Evolutionary conservation across 2,888 invertebrate genomes (phyloP), one percentile per base, ranked within the genome.

Genomic region (Hyles lineata): DNA sequence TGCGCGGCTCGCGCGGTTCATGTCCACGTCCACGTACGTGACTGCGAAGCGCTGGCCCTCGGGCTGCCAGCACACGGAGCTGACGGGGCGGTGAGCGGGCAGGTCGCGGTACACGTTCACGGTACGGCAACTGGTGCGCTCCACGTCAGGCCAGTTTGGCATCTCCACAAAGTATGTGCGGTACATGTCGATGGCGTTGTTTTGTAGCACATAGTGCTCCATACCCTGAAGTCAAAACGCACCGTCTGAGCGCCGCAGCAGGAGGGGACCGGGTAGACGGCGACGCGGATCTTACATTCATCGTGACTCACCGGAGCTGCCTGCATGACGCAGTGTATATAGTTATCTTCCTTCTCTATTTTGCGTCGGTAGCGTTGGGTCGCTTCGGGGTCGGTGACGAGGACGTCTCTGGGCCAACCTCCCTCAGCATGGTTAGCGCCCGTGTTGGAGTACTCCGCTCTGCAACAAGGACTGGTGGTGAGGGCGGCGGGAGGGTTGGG

Each of bases 141-240:
- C 97, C 0, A 96, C 95, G 70, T 96, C 88, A 1, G 96, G 95
- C 6, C 96, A 95, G 1, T 95, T 92, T 74, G 96, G 95, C 79
- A 97, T 95, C 77, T 97, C 96, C 61, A 96, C 95, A 90, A 98
- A 99, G 90, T 98, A 98, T 78, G 97, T 96, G 85, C 98, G 97
- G 89, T 98, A 98, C 86, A 99, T 98, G 87, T 99, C 97, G 62
- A 99, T 96, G 0, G 98, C 97, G 90, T 98, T 99, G 90, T 99
- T 99, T 92, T 99, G 98, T 76, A 96, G 93, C 74, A 98, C 97
- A 83, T 96, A 97, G 84, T 97, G 97, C 84, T 99, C 98, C 96
- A 97, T 96, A 23, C 95, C 95, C 97, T 98, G 86, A 3, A 73
- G 70, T 74, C 11, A 67, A 23, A 75, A 43, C 15, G 5, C 17